phyloP scores from a whole-genome alignment of 1,140 invertebrate genomes.

The Euura saliciscinereae region DNA sequence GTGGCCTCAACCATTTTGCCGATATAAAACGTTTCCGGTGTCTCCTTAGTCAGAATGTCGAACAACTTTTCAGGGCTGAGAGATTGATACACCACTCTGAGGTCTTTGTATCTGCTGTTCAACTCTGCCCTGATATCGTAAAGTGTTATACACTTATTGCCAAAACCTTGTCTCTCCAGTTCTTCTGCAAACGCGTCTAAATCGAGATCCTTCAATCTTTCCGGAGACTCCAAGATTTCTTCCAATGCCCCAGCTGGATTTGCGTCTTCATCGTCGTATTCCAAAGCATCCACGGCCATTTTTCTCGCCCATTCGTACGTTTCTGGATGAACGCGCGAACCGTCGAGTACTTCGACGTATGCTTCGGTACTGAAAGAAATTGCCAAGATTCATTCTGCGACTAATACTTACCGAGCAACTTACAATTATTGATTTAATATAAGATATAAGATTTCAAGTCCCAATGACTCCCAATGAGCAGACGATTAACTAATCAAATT shows the following conservation, averaged over 20 bases:
- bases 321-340: constrained; percentile 97
- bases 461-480: no score
- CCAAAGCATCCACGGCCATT: constrained; percentile 99
- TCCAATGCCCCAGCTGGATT: constrained; percentile 97
- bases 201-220: constrained; percentile 95
- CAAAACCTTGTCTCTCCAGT: constrained; percentile 92
- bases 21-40: constrained; percentile 92
- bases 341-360: constrained; percentile 96
- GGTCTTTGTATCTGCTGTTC: constrained; percentile 94
- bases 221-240: constrained; percentile 95
- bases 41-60: constrained; percentile 96
- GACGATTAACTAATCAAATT: no score
- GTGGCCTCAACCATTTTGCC: constrained; percentile 85
- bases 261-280: constrained; percentile 95
- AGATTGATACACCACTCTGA: constrained; percentile 79
- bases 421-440: constrained; percentile 3
- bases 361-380: constrained; percentile 76
- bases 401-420: constrained; percentile 5
- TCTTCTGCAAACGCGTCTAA: constrained; percentile 98
- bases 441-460: not conserved
- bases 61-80: constrained; percentile 88
- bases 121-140: constrained; percentile 98
- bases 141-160: constrained; percentile 96
- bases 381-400: constrained; percentile 11
- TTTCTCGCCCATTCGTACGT: constrained; percentile 99